phyloP scores from a whole-genome alignment of 2,797 vertebrate species.

The Cephalopachus bancanus region DNA sequence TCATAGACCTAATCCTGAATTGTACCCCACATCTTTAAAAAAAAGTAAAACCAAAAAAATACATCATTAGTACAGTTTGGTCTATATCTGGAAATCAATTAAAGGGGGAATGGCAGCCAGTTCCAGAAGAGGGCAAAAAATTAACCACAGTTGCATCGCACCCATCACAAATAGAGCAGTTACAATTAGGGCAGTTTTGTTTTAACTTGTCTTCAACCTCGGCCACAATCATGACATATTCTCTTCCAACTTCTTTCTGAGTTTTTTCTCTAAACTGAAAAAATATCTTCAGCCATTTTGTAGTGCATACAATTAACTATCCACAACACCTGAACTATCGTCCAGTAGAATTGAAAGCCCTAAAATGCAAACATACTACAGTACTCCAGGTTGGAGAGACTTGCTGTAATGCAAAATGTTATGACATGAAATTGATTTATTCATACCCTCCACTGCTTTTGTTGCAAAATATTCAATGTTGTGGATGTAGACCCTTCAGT shows the following conservation, averaged over 20 bases:
- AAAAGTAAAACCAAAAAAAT: no score
- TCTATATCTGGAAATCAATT: not conserved
- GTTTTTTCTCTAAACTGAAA: constrained; percentile 6
- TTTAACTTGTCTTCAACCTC: constrained; percentile 2
- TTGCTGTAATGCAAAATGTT: constrained; percentile 62
- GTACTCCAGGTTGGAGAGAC: not conserved
- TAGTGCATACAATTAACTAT: constrained; percentile 68
- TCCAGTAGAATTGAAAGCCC: constrained; percentile 67
- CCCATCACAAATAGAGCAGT: not conserved
- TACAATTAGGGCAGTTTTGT: constrained; percentile 39
- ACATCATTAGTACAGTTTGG: constrained; percentile 38
- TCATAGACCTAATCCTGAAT: no score
- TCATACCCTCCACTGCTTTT: constrained; percentile 51
- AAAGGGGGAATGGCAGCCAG: not conserved
- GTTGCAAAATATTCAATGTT: constrained; percentile 39
- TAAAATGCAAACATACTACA: not conserved
- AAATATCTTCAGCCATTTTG: constrained; percentile 50
- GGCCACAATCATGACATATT: not conserved
- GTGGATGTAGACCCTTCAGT: not conserved
- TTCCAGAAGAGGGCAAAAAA: not conserved
- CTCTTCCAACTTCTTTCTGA: constrained; percentile 48
- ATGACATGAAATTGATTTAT: constrained; percentile 69
- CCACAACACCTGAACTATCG: constrained; percentile 53
- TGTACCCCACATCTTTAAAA: no score
- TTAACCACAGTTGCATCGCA: not conserved